phyloP scores from a whole-genome alignment of 2,888 invertebrate species.

The Torymus aiolomorphi region DNA sequence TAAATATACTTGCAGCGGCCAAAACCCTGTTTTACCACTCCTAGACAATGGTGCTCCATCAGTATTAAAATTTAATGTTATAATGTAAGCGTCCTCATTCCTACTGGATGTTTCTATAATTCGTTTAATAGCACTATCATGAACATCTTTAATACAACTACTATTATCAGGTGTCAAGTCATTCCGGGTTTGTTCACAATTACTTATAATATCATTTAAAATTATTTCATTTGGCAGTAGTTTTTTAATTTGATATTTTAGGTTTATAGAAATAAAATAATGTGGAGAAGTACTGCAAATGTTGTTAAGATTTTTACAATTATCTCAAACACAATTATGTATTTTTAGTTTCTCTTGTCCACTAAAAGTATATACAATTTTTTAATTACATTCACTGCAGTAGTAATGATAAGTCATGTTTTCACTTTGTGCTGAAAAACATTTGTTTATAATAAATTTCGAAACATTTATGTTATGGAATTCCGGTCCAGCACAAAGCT shows the following conservation, averaged over 20 bases:
- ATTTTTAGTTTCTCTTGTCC: background rate
- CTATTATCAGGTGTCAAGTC: background rate
- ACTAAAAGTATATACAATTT: background rate
- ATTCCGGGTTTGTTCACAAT: too few species aligned
- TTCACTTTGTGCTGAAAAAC: constrained; percentile 1
- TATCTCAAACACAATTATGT: background rate
- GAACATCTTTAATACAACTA: background rate
- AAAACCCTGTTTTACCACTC: constrained; percentile 10
- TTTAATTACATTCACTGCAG: background rate
- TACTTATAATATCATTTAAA: constrained; percentile 1
- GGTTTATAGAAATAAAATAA: background rate
- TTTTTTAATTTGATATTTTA: background rate
- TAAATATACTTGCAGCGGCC: constrained; percentile 7
- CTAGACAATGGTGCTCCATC: constrained; percentile 9
- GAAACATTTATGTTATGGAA: background rate
- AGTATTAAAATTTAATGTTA: too few species aligned
- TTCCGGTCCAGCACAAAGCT: constrained; percentile 8
- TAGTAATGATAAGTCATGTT: background rate
- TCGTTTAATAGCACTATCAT: background rate
- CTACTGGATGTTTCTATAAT: background rate
- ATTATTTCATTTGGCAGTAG: background rate
- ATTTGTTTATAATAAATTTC: constrained; percentile 13
- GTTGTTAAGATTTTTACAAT: background rate
- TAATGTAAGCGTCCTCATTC: background rate
- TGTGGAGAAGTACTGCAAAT: background rate